Base-by-base conservation (phyloP, 2,888 invertebrate species). In the Flabesymbios commensalis region DNA sequence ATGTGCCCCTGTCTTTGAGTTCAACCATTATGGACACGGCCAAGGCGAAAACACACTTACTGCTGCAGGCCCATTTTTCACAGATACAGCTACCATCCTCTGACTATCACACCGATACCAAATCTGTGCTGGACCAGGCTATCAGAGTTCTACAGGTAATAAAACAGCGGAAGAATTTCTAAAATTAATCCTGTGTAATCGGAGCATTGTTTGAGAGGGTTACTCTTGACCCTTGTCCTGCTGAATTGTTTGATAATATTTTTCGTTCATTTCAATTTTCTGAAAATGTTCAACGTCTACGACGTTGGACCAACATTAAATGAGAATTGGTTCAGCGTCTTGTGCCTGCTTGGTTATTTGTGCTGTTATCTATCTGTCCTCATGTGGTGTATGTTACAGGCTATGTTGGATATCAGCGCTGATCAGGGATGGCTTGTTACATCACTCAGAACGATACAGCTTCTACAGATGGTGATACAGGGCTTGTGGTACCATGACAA, bases 81-180 rank as follows among this genome's bases (percentile, higher is more conserved):
- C 88, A 91, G 45, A 80, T 91, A 4, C 84, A 87, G 32, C 83
- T 99, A 57, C 96, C 97, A 0, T 91, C 91, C 75, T 88, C 94
- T 0, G 99, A 99, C 84, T 99, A 98, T 81, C 85, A 90, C 58
- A 97, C 98, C 0, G 99, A 99, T 83, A 89, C 94, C 39, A 98
- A 99, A 84, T 94, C 94, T 17, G 94, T 97, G 0, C 86, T 99
- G 53, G 99, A 99, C 84, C 97, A 99, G 83, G 89, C 95, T 22
- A 90, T 97, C 45, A 88, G 99, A 77, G 93, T 99, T 2, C 33
- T 65, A n/a, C 84, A 96, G 92, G 96, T 69, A 42, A 32, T 41
- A 10, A 36, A 33, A 22, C 36, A 14, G 7, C 14, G 45, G 10
- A 19, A 17, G 7, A 45, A 14, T 17, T 17, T 19, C n/a, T n/a